Percentiles rank a stretch among this genome's conserved stretches.
Evolutionary conservation across 2,888 invertebrate genomes (phyloP).

Genomic region (Nycteola revayana): DNA sequence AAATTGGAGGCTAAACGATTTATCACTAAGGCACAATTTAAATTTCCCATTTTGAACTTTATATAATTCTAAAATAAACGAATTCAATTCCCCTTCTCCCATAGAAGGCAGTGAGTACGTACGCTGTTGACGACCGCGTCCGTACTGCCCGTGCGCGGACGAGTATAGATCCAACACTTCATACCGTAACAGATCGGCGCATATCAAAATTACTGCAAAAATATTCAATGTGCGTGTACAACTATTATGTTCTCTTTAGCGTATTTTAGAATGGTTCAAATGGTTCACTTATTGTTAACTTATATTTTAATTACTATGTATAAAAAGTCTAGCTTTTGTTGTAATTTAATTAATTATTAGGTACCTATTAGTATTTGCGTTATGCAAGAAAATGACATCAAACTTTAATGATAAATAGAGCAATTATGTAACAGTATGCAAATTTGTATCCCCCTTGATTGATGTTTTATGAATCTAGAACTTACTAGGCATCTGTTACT

Average conservation of each 20-base stretch:
- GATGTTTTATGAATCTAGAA: no score
- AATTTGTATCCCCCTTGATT: no score
- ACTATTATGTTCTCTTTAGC: slow-evolving; percentile 29
- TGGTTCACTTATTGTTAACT: slow-evolving; percentile 28
- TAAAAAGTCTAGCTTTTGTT: slow-evolving; percentile 19
- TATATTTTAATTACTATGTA: slow-evolving; percentile 24
- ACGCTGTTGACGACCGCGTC: slow-evolving; percentile 3
- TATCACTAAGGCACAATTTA: slow-evolving; percentile 80
- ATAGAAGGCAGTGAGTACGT: slow-evolving; percentile 8
- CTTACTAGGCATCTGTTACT: no score
- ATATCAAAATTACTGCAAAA: slow-evolving; percentile 41
- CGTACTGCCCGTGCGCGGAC: slow-evolving; percentile 5
- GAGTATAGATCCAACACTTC: slow-evolving; percentile 5
- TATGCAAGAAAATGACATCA: slow-evolving; percentile 7
- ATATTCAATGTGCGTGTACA: slow-evolving; percentile 39
- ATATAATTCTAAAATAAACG: slow-evolving; percentile 69
- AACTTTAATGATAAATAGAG: slow-evolving; percentile 12
- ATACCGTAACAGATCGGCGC: slow-evolving; percentile 28
- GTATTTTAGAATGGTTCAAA: slow-evolving; percentile 37
- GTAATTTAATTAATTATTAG: slow-evolving; percentile 7
- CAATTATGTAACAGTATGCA: slow-evolving; percentile 21
- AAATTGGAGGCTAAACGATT: slow-evolving; percentile 65
- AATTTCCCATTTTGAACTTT: slow-evolving; percentile 76
- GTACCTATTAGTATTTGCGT: slow-evolving; percentile 9
- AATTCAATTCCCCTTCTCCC: slow-evolving; percentile 59